Conservation (phyloP, 53 echinoderm and acorn worm species). For the Patiria pectinifera region DNA sequence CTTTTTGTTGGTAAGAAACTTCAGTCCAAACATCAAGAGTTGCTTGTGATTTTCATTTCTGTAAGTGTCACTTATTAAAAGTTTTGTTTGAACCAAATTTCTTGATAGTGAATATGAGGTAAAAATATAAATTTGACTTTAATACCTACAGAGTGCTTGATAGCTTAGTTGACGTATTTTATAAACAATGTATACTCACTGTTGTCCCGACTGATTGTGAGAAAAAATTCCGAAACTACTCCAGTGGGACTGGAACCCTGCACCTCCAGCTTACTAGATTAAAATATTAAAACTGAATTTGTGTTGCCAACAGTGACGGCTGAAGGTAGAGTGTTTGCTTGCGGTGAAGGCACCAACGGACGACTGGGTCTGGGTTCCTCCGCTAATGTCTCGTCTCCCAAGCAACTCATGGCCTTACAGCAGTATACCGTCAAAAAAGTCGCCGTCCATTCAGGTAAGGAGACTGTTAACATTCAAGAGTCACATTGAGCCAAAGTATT, state of each 20-base stretch:
- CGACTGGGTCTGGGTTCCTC: conserved; percentile 91
- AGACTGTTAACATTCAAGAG: background rate
- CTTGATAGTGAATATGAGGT: too few species aligned
- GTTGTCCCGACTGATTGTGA: too few species aligned
- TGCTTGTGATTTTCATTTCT: background rate
- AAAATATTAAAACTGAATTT: too few species aligned
- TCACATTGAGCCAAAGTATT: too few species aligned
- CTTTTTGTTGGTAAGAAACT: conserved; percentile 93
- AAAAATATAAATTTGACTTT: background rate
- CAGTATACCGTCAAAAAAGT: conserved; percentile 93
- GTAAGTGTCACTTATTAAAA: background rate
- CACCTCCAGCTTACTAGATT: too few species aligned
- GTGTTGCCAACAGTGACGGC: conserved; percentile 71
- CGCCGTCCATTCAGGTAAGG: conserved; percentile 94
- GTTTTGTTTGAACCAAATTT: background rate
- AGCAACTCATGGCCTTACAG: conserved; percentile 75
- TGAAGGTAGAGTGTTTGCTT: conserved; percentile 95
- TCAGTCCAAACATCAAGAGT: background rate
- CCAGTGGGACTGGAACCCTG: too few species aligned
- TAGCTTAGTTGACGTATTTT: too few species aligned
- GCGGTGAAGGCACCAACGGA: conserved; percentile 97
- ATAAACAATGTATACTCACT: too few species aligned
- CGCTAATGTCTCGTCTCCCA: conserved; percentile 82
- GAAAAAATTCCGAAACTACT: too few species aligned
- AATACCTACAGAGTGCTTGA: too few species aligned